These are phyloP conservation scores for Coelogynopora nodosa DNA, from an alignment of 2,888 invertebrate species.

Conservation along the genomic window DNA sequence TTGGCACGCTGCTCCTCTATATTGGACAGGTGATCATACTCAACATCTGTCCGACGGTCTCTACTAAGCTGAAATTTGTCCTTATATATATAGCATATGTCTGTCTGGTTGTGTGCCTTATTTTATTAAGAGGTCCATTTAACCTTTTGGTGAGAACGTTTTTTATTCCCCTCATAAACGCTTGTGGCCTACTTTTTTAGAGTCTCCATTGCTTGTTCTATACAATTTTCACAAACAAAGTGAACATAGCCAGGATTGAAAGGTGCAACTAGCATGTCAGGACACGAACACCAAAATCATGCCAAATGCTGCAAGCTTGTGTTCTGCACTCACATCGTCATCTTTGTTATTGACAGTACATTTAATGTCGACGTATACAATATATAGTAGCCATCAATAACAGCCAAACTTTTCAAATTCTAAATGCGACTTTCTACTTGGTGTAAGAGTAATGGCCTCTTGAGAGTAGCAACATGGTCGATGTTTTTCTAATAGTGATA, in stretches of 20 bases:
- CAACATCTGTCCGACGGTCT: background rate
- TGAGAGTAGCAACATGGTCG: background rate
- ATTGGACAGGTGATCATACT: conserved; percentile 48
- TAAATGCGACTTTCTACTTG: background rate
- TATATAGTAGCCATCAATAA: background rate
- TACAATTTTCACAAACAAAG: background rate
- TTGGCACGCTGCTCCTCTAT: conserved; percentile 46
- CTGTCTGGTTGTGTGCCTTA: background rate
- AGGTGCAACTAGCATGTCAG: background rate
- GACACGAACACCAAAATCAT: background rate
- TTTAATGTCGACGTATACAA: background rate
- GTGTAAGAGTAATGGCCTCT: background rate
- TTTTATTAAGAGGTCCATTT: background rate
- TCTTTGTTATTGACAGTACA: background rate
- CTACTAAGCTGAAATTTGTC: no score
- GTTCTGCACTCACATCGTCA: background rate
- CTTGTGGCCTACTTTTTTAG: background rate
- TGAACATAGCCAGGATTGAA: background rate
- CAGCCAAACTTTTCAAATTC: background rate
- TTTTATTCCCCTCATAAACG: background rate
- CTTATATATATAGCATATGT: background rate
- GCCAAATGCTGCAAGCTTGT: background rate
- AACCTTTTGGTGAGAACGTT: background rate
- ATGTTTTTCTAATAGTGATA: background rate
- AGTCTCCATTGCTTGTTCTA: background rate